phyloP scores from a whole-genome alignment of 2,888 invertebrate species.

The Sminthurinus aureus region DNA sequence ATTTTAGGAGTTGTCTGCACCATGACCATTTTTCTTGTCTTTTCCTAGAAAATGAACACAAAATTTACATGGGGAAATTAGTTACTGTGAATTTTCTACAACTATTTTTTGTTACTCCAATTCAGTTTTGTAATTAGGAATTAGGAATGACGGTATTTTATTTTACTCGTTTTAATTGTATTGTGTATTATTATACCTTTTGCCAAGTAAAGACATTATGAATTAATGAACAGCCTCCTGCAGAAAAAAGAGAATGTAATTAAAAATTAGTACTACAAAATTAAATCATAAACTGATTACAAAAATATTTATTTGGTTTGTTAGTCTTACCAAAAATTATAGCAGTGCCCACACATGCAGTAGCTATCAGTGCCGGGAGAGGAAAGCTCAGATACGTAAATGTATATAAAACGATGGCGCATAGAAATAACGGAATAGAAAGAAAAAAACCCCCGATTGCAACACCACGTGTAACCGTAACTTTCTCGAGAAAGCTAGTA shows the following conservation, averaged over 20 bases:
- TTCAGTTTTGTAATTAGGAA: too few relatives aligned
- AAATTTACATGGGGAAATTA: too few relatives aligned
- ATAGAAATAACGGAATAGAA: conserved; percentile 59
- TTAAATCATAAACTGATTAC: too few relatives aligned
- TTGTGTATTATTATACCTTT: conserved; percentile 38
- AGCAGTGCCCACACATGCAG: conserved; percentile 56
- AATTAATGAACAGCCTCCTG: conserved; percentile 56
- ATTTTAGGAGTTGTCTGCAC: conserved; percentile 54
- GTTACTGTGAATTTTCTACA: too few relatives aligned
- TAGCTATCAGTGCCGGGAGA: conserved; percentile 55
- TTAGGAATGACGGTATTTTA: too few relatives aligned
- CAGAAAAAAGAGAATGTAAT: too few relatives aligned
- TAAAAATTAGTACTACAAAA: too few relatives aligned
- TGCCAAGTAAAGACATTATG: conserved; percentile 59
- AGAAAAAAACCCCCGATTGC: conserved; percentile 59
- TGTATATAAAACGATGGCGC: conserved; percentile 57
- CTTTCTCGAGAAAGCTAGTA: conserved; percentile 58
- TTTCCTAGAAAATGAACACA: conserved; percentile 46
- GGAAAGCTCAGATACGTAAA: conserved; percentile 57
- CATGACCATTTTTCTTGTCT: conserved; percentile 55
- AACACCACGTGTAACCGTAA: conserved; percentile 55
- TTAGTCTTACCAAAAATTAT: conserved; percentile 52
- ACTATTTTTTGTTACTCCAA: too few relatives aligned
- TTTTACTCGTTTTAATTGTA: too few relatives aligned
- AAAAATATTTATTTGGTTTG: too few relatives aligned